Evolutionary conservation across 2,797 vertebrate genomes (phyloP).

Genomic region (Alosa sapidissima): DNA sequence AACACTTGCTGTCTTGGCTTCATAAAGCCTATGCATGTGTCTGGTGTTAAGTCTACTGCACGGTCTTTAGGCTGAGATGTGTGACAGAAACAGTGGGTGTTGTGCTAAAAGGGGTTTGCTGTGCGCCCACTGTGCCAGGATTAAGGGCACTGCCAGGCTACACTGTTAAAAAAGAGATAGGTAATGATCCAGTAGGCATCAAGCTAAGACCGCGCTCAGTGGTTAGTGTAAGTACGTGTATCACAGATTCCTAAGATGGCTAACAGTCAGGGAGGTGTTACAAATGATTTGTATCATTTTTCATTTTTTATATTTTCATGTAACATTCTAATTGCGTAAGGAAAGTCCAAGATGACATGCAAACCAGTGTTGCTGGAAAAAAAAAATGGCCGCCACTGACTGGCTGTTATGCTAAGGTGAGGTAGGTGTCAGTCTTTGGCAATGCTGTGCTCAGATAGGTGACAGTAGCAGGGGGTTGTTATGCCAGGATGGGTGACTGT

Average conservation of each 20-base stretch:
- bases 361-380: neutral
- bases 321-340: neutral
- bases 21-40: neutral
- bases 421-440: neutral
- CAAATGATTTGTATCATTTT: neutral
- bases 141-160: neutral
- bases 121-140: neutral
- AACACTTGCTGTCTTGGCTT: neutral
- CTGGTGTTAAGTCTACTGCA: neutral
- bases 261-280: neutral
- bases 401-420: neutral
- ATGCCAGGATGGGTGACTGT: neutral
- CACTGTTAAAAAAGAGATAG: neutral
- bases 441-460: neutral
- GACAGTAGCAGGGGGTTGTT: neutral
- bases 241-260: neutral
- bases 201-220: neutral
- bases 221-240: neutral
- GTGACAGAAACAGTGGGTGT: slow-evolving; percentile 10
- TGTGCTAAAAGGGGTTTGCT: slow-evolving; percentile 18
- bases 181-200: neutral
- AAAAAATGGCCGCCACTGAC: neutral
- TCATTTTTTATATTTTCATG: neutral
- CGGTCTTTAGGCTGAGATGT: neutral
- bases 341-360: neutral